Conservation (phyloP, 2,888 invertebrate genomes). For the Bruchidius siliquastri region DNA sequence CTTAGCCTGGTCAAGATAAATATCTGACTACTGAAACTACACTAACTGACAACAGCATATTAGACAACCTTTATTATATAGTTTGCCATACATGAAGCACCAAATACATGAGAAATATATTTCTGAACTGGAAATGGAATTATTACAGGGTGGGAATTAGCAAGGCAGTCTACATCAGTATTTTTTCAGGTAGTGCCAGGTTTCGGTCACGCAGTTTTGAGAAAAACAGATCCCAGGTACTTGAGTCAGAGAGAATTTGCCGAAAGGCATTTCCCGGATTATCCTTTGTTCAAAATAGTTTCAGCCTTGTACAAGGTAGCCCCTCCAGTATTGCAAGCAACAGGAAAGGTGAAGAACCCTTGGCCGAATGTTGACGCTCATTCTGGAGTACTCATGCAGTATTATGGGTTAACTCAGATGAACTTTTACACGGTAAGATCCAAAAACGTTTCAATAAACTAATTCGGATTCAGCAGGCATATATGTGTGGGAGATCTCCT, state of each 20-base stretch:
- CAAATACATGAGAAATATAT: too few species aligned
- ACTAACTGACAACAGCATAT: too few species aligned
- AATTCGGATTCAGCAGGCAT: too few species aligned
- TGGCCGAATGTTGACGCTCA: not conserved
- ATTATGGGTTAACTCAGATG: conserved; percentile 87
- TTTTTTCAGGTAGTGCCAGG: not conserved
- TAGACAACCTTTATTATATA: too few species aligned
- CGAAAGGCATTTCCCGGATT: not conserved
- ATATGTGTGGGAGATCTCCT: too few species aligned
- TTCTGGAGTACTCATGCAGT: conserved; percentile 48
- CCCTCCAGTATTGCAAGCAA: not conserved
- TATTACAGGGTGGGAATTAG: too few species aligned
- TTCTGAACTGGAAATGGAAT: too few species aligned
- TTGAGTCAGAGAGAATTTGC: not conserved
- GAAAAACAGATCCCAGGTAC: not conserved
- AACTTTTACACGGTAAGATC: conserved; percentile 76
- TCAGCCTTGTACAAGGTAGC: not conserved
- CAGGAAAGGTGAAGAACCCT: not conserved
- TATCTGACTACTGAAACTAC: too few species aligned
- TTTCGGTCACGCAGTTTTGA: not conserved
- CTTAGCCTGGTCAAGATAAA: too few species aligned
- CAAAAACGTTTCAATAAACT: not conserved
- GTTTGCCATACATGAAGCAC: too few species aligned
- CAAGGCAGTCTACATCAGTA: not conserved
- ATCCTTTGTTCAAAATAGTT: not conserved